Evolutionary conservation across 1,140 invertebrate species (phyloP).

Genomic region (Leptopilina clavipes): DNA sequence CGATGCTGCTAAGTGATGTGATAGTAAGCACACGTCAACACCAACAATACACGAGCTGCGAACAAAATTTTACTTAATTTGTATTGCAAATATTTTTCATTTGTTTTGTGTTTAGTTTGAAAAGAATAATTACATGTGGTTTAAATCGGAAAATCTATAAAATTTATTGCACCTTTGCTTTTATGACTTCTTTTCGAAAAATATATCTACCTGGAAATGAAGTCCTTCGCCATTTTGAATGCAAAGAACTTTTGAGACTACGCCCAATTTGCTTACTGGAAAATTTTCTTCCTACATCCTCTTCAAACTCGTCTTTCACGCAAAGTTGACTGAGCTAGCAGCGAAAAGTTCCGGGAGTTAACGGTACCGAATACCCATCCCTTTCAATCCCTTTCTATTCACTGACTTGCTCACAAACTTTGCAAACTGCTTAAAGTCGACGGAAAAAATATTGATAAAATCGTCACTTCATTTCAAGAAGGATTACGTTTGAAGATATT

Average conservation of each 20-base stretch:
- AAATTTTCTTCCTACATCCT: constrained; percentile 18
- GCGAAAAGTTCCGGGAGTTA: constrained; percentile 25
- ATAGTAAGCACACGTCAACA: neutral
- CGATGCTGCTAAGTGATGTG: constrained; percentile 13
- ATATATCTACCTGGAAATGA: neutral
- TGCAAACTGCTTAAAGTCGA: constrained; percentile 21
- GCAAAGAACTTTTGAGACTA: constrained; percentile 9
- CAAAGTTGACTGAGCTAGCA: constrained; percentile 30
- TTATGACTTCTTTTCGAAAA: neutral
- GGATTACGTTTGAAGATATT: neutral
- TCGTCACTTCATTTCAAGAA: constrained; percentile 11
- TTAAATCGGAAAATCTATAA: no score
- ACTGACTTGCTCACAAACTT: constrained; percentile 22
- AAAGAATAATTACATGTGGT: no score
- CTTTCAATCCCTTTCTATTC: constrained; percentile 14
- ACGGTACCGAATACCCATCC: constrained; percentile 12
- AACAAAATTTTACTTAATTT: neutral
- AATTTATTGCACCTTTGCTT: no score
- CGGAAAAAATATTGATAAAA: constrained; percentile 30
- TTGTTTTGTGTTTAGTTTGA: no score
- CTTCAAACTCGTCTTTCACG: constrained; percentile 27
- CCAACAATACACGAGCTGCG: neutral
- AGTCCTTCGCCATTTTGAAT: constrained; percentile 3
- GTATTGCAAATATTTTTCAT: no score
- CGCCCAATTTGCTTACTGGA: constrained; percentile 29